These are phyloP conservation scores for Lycaon pictus DNA, from an alignment of 2,113 vertebrate genomes.

Conservation along the genomic window DNA sequence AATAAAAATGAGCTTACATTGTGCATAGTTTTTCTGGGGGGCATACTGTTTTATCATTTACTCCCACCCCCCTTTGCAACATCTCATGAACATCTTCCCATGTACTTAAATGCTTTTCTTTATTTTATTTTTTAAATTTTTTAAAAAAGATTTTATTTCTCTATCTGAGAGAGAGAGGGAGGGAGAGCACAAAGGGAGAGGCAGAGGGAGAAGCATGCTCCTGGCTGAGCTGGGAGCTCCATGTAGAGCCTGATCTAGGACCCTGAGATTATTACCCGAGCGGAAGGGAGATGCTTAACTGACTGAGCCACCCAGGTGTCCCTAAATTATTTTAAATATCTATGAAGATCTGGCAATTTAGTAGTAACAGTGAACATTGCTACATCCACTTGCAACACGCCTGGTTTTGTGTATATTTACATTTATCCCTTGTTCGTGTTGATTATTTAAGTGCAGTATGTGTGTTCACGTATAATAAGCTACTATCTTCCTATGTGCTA, in stretches of 20 bases:
- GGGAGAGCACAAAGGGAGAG: neutral
- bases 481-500: neutral
- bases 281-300: neutral
- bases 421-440: neutral
- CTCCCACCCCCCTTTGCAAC: neutral
- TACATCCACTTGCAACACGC: neutral
- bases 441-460: neutral
- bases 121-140: neutral
- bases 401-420: neutral
- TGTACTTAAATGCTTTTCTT: constrained; percentile 35
- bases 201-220: neutral
- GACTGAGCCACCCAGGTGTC: neutral
- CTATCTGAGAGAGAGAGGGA: neutral
- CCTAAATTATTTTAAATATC: constrained; percentile 40
- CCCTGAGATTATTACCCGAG: neutral
- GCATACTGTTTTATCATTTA: neutral
- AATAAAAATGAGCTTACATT: constrained; percentile 32
- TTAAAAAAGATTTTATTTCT: neutral
- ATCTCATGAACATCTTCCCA: neutral
- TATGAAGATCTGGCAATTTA: neutral
- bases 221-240: neutral
- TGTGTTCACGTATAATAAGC: neutral
- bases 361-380: neutral
- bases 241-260: neutral
- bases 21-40: neutral